Conservation (phyloP, 2,888 invertebrate species). For the Eledone cirrhosa region DNA sequence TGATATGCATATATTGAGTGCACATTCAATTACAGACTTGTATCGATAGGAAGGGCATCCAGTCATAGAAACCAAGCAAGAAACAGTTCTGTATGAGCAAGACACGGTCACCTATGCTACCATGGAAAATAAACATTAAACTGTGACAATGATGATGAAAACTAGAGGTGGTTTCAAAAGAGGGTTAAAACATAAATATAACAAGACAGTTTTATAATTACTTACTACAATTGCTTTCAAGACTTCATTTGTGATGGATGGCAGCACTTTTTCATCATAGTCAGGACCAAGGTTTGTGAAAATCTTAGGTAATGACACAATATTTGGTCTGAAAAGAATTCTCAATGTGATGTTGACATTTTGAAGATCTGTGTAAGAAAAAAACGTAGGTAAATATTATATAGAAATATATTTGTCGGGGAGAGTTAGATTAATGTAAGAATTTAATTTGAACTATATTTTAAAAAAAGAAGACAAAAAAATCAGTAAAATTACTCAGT, state of each 20-base stretch:
- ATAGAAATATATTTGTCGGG: background rate
- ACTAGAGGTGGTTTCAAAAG: too few relatives aligned
- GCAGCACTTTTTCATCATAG: slow-evolving; percentile 97
- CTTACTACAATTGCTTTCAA: slow-evolving; percentile 91
- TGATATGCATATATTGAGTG: too few relatives aligned
- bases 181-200: too few relatives aligned
- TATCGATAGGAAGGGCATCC: too few relatives aligned
- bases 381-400: background rate
- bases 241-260: slow-evolving; percentile 98
- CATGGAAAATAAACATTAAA: too few relatives aligned
- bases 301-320: slow-evolving; percentile 92
- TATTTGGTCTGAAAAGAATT: slow-evolving; percentile 93
- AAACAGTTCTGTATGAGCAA: too few relatives aligned
- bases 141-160: too few relatives aligned
- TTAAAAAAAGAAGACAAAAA: background rate
- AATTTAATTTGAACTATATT: background rate
- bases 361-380: slow-evolving; percentile 82
- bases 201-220: slow-evolving; percentile 18
- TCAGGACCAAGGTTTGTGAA: slow-evolving; percentile 96
- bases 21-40: too few relatives aligned
- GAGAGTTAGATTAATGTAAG: background rate
- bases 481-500: background rate
- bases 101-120: too few relatives aligned
- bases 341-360: slow-evolving; percentile 99
- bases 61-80: too few relatives aligned